Evolutionary conservation across 2,888 invertebrate genomes (phyloP), one percentile per base, ranked within the genome.

Genomic region (Cataglyphis livida): DNA sequence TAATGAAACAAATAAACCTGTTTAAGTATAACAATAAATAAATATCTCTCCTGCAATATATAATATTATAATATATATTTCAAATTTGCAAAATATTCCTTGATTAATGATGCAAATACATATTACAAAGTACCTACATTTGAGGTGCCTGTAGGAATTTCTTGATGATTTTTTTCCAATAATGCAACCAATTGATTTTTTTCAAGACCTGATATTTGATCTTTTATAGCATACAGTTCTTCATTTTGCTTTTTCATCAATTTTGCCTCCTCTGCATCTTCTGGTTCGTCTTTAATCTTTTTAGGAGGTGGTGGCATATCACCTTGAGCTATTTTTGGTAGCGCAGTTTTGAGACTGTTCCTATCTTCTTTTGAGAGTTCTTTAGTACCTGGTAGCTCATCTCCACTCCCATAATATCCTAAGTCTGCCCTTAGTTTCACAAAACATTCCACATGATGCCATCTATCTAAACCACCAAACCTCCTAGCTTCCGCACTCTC

Each of bases 391-490:
- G 97, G 97, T 35, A 99, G 94, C 90, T 95, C 95, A 83, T 97
- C 96, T 0, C 97, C 98, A 15, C 95, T 95, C 54, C 96, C 97
- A 92, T 96, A 96, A 95, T 97, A 99, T 21, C 96, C 96, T 3
- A 98, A 94, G 10, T 97, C 97, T 28, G 96, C 95, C 57, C 98
- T 95, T 0, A 96, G 92, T 92, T 98, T 96, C 0, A 96, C 97
- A 95, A 99, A 99, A 93, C 99, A 99, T 84, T 97, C 97, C 3
- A 98, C 94, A 95, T 99, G 99, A 94, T 99, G 97, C 99, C 99
- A 99, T 74, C 97, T 95, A 82, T 98, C 96, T 91, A 97, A 96
- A 0, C 98, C 98, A 0, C 98, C 98, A 94, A 96, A 98, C 93
- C 96, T 96, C 91, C 96, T 96, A 0, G 97, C 98, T 28, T 97